Conservation (phyloP, 2,797 vertebrate genomes). For the Mormyrus hasselquistii region DNA sequence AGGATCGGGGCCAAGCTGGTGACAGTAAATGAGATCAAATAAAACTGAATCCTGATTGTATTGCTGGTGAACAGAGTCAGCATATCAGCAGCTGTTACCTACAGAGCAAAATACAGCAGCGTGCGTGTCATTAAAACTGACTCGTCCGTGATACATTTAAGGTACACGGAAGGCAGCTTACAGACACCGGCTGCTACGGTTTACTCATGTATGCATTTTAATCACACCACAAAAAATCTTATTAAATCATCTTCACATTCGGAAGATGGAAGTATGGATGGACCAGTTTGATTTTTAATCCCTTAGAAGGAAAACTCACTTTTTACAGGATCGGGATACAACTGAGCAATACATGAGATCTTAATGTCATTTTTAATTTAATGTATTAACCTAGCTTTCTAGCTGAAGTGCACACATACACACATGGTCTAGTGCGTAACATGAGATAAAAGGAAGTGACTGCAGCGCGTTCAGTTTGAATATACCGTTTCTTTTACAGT, state of each 20-base stretch:
- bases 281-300: background rate
- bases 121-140: background rate
- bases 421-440: background rate
- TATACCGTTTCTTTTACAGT: background rate
- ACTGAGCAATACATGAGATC: background rate
- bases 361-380: background rate
- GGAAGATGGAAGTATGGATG: background rate
- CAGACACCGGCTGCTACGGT: background rate
- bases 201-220: background rate
- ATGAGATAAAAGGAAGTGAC: background rate
- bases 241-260: background rate
- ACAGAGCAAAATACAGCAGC: background rate
- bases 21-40: background rate
- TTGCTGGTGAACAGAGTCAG: background rate
- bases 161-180: background rate
- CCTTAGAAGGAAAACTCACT: background rate
- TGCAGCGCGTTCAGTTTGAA: background rate
- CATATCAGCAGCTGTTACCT: background rate
- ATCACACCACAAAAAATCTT: background rate
- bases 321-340: background rate
- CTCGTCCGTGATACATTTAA: background rate
- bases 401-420: background rate
- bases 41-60: background rate
- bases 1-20: background rate
- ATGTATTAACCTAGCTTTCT: background rate